Evolutionary conservation across 2,797 vertebrate species (phyloP).

Genomic region (Taenioides sp.): DNA sequence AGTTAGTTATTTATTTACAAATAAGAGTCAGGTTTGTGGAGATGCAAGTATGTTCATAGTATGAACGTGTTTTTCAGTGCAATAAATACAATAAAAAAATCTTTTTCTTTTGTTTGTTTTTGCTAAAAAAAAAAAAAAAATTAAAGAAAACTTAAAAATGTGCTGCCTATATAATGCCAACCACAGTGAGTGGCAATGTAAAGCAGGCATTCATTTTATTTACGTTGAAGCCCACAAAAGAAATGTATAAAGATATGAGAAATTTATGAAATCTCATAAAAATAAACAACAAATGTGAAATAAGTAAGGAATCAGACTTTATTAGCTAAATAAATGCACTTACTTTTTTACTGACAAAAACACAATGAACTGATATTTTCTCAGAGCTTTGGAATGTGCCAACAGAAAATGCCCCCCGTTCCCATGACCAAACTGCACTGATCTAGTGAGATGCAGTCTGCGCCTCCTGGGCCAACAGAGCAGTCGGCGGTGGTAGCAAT

Average conservation of each 20-base stretch:
- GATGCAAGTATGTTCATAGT: too few species aligned
- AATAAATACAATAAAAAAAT: too few species aligned
- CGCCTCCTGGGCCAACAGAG: constrained; percentile 63
- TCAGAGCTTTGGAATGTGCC: constrained; percentile 15
- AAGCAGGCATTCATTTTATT: neutral
- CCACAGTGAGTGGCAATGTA: neutral
- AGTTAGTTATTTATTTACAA: too few species aligned
- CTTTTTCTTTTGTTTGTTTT: neutral
- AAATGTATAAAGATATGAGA: neutral
- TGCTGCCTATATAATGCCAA: neutral
- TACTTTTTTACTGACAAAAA: neutral
- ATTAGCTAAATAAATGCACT: neutral
- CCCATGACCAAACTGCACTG: constrained; percentile 35
- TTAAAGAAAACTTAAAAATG: too few species aligned
- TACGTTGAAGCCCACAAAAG: too few species aligned
- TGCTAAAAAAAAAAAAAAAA: neutral
- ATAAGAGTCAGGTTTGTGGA: too few species aligned
- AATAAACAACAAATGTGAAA: too few species aligned
- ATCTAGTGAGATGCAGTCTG: constrained; percentile 14
- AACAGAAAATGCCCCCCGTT: constrained; percentile 28
- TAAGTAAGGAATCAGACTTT: too few species aligned
- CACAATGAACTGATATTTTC: neutral
- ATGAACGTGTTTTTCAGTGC: too few species aligned
- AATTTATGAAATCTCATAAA: neutral
- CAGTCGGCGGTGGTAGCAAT: constrained; percentile 29